A percentile compares a stretch with the other conserved stretches of the same genome.
Conservation (phyloP, 2,888 invertebrate genomes). For the Entomobrya proxima region DNA sequence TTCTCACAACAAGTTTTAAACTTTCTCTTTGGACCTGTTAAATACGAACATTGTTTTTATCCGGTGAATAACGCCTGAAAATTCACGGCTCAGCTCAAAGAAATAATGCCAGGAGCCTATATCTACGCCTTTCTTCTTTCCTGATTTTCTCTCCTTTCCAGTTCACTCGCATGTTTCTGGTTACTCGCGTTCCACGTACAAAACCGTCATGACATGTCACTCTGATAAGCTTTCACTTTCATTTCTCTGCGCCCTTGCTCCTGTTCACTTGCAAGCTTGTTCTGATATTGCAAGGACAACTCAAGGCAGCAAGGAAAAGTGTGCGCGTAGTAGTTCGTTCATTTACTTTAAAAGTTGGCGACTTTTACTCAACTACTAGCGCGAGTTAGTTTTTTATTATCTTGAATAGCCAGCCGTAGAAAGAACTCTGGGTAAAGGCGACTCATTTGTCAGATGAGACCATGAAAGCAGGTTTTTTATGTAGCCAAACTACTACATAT, state of each 20-base stretch:
- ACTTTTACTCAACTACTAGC: neutral
- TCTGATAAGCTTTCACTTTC: constrained; percentile 19
- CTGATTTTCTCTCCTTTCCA: constrained; percentile 5
- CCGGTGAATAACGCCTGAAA: too few relatives aligned
- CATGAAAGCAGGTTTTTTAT: neutral
- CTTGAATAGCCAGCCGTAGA: neutral
- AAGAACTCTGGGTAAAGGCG: constrained; percentile 12
- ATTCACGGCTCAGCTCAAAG: too few relatives aligned
- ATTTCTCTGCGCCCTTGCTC: neutral
- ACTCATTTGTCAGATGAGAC: constrained; percentile 44
- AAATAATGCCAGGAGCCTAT: too few relatives aligned
- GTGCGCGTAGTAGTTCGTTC: neutral
- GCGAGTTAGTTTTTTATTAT: constrained; percentile 16
- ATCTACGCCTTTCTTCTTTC: too few relatives aligned
- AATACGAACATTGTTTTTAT: too few relatives aligned
- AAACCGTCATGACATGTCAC: constrained; percentile 4
- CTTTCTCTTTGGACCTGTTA: neutral
- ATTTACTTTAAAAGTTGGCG: constrained; percentile 4
- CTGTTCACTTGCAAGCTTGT: neutral
- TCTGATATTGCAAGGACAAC: neutral
- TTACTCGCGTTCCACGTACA: neutral
- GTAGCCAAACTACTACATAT: neutral
- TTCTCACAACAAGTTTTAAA: neutral
- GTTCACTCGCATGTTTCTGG: constrained; percentile 19
- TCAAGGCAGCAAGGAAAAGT: neutral